Conservation (phyloP, 2,113 vertebrate species). For the Silurus asotus region DNA sequence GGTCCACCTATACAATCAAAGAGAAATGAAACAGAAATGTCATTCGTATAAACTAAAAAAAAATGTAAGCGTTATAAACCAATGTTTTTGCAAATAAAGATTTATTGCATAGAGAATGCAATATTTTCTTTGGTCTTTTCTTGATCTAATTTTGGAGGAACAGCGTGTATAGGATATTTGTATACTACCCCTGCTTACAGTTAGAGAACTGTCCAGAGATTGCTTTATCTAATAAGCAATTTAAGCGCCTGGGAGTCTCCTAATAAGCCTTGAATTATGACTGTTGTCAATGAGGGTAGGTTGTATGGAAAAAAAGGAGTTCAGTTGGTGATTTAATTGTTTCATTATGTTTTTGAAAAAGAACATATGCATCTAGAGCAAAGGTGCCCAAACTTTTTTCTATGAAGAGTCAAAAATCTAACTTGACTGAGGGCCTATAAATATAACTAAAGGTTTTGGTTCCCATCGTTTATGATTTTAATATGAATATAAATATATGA, state of each 20-base stretch:
- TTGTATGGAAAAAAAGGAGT: background rate
- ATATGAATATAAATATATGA: no score
- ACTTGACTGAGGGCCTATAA: no score
- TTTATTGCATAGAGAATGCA: background rate
- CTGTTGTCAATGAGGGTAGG: background rate
- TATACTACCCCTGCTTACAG: background rate
- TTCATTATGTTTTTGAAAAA: slow-evolving; percentile 3
- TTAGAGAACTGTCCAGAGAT: background rate
- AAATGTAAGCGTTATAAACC: background rate
- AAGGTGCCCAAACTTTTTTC: background rate
- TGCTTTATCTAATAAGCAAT: background rate
- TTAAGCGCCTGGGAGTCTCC: background rate
- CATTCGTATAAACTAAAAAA: background rate
- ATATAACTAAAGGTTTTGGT: no score
- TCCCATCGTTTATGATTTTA: no score
- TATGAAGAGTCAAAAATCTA: no score
- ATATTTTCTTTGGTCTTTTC: background rate
- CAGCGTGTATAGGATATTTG: background rate
- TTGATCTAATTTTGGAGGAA: background rate
- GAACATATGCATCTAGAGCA: background rate
- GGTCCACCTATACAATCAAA: slow-evolving; percentile 78
- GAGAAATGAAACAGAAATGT: slow-evolving; percentile 5
- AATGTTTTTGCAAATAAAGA: background rate
- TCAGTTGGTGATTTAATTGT: background rate
- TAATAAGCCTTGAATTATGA: background rate